Conservation (phyloP, 2,797 vertebrate genomes). For the Takifugu ocellatus region DNA sequence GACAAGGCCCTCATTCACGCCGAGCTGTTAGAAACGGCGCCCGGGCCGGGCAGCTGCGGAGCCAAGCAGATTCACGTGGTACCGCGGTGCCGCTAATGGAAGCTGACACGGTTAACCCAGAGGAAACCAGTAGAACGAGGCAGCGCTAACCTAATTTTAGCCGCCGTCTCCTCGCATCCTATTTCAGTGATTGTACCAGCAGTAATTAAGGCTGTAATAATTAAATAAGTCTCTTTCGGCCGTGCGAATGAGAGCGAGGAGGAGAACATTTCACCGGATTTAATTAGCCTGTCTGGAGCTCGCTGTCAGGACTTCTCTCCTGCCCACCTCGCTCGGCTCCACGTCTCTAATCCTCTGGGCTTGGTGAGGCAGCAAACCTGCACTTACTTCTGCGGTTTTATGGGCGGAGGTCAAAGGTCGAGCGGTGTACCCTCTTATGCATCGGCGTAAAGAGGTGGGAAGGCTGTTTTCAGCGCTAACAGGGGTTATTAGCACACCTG, state of each 20-base stretch:
- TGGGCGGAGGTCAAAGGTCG: conserved; percentile 36
- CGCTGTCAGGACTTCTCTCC: background rate
- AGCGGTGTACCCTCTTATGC: conserved; percentile 3
- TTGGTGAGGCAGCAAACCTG: background rate
- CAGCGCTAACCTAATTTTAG: conserved; percentile 58
- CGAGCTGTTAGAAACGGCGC: background rate
- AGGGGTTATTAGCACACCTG: conserved; percentile 69
- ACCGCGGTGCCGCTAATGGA: conserved; percentile 33
- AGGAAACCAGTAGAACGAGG: conserved; percentile 39
- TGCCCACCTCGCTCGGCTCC: conserved; percentile 28
- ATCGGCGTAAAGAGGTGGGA: conserved; percentile 14
- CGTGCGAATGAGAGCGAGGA: conserved; percentile 16
- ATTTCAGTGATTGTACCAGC: conserved; percentile 48
- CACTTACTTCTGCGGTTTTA: conserved; percentile 34
- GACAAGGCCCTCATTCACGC: conserved; percentile 34
- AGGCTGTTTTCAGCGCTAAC: conserved; percentile 44
- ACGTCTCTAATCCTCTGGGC: conserved; percentile 31
- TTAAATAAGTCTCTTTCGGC: conserved; percentile 60
- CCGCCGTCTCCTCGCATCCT: conserved; percentile 50
- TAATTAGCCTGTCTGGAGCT: conserved; percentile 59
- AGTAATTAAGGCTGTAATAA: conserved; percentile 60
- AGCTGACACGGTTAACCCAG: conserved; percentile 34
- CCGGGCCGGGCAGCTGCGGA: background rate
- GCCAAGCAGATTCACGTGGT: conserved; percentile 12
- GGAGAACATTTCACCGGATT: conserved; percentile 54